Conservation (phyloP, 2,888 invertebrate genomes). For the Dendrolimus houi region DNA sequence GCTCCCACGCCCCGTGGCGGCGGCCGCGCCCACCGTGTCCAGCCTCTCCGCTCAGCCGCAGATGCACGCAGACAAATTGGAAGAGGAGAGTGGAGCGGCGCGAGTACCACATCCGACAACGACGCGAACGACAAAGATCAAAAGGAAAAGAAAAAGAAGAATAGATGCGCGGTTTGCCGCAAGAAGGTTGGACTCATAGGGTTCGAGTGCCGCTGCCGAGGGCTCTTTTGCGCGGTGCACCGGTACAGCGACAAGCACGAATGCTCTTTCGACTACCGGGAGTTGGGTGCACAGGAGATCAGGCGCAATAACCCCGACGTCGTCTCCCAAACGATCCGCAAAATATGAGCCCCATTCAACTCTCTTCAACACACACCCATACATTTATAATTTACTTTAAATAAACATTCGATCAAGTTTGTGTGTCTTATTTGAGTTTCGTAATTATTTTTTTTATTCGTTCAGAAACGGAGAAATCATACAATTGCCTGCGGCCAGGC, state of each 20-base stretch:
- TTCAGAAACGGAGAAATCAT: too few species aligned
- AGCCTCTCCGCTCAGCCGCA: too few species aligned
- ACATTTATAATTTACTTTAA: slow-evolving; percentile 43
- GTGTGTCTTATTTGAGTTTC: slow-evolving; percentile 52
- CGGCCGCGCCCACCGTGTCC: too few species aligned
- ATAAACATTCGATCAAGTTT: slow-evolving; percentile 63
- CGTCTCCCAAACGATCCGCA: slow-evolving; percentile 99
- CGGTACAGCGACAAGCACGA: slow-evolving; percentile 99
- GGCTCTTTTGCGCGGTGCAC: slow-evolving; percentile 97
- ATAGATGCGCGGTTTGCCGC: slow-evolving; percentile 98
- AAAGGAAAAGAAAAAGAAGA: slow-evolving; percentile 97
- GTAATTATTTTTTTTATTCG: too few species aligned
- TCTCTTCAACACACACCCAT: slow-evolving; percentile 23
- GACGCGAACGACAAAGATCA: slow-evolving; percentile 89
- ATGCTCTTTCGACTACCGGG: slow-evolving; percentile 99
- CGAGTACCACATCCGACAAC: slow-evolving; percentile 78
- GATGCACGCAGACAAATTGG: too few species aligned
- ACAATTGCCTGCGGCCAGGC: too few species aligned
- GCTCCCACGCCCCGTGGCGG: too few species aligned
- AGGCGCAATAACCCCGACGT: slow-evolving; percentile 99
- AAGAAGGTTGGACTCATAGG: slow-evolving; percentile 99
- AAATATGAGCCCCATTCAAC: slow-evolving; percentile 89
- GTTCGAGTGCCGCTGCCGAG: slow-evolving; percentile 99
- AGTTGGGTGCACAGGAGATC: slow-evolving; percentile 98
- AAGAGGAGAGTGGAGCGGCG: slow-evolving; percentile 62